Conservation (phyloP, 2,888 invertebrate genomes). For the Hemistola chrysoprasaria region DNA sequence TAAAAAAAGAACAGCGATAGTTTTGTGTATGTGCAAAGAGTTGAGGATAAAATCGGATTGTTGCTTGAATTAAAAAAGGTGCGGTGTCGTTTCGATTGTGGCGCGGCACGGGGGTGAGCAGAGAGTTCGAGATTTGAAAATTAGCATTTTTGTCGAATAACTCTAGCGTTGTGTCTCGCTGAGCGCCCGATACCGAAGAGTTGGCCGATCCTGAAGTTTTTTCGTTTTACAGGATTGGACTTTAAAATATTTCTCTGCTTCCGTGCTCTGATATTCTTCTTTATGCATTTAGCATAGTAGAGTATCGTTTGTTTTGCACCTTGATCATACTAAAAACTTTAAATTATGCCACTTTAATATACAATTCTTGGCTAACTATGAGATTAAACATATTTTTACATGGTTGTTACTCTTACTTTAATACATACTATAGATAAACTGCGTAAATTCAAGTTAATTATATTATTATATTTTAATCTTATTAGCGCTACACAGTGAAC, state of each 20-base stretch:
- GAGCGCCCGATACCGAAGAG: slow-evolving; percentile 71
- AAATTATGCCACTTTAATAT: no score
- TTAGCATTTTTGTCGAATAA: slow-evolving; percentile 82
- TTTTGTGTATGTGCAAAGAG: slow-evolving; percentile 33
- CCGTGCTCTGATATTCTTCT: slow-evolving; percentile 11
- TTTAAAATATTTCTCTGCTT: slow-evolving; percentile 61
- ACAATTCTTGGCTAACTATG: no score
- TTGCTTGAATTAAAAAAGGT: slow-evolving; percentile 62
- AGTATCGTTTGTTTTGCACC: slow-evolving; percentile 2
- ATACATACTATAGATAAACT: no score
- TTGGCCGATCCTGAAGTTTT: slow-evolving; percentile 61
- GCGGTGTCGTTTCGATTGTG: slow-evolving; percentile 66
- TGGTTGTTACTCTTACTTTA: no score
- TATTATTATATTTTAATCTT: no score
- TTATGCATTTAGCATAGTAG: slow-evolving; percentile 16
- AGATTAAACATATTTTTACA: no score
- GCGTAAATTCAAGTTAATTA: no score
- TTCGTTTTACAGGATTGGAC: slow-evolving; percentile 62
- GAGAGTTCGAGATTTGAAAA: slow-evolving; percentile 77
- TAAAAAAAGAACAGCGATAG: slow-evolving; percentile 33
- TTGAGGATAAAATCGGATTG: slow-evolving; percentile 53
- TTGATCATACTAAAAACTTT: background rate
- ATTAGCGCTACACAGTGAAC: no score
- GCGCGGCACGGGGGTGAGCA: slow-evolving; percentile 49
- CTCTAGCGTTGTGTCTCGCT: slow-evolving; percentile 75